Evolutionary conservation across 2,113 vertebrate genomes (phyloP), one percentile per base, ranked within the genome.

Genomic region (Electrona antarctica): DNA sequence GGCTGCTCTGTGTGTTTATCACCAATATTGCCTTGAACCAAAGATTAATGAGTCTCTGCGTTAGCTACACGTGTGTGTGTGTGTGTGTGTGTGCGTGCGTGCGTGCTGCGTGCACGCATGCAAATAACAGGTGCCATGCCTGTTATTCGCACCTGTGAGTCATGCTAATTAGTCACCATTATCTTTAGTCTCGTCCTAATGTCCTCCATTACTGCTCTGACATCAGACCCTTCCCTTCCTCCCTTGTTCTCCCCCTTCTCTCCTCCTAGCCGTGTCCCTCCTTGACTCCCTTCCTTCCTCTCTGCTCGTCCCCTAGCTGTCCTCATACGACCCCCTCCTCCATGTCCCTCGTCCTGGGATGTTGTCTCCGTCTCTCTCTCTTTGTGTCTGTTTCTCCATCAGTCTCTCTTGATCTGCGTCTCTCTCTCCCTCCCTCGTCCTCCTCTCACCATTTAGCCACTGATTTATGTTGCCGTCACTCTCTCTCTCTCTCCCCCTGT

Each of bases 141-240:
- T 41, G 33, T 41, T 41, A 76, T 70, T 84, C 71, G 66, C 72
- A 69, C 80, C 79, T 85, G 74, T 89, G 79, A 84, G 69, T 86
- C 85, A 85, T 74, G 64, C 69, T 41, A 78, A 70, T 77, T 76
- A 77, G 77, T 28, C 61, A 63, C 33, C 2, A 4, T 41, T 52
- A 52, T 13, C 50, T 52, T 1, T 7, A 9, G 50, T 13, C 50
- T 13, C 13, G 7, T 52, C 50, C 50, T 41, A 41, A 41, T 41
- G 13, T 52, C 50, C 50, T 52, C 50, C 7, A 52, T 13, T 7
- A 11, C 50, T 52, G 9, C 0, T 69, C 66, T 52, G 33, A 57
- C 45, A 51, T 64, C 50, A 52, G 8, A 3, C 50, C 13, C 50
- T 64, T 60, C 68, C 21, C 13, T 9, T 58, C 56, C 7, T 29